Base-by-base conservation (phyloP, 2,888 invertebrate species). In the Cephus nigrinus region DNA sequence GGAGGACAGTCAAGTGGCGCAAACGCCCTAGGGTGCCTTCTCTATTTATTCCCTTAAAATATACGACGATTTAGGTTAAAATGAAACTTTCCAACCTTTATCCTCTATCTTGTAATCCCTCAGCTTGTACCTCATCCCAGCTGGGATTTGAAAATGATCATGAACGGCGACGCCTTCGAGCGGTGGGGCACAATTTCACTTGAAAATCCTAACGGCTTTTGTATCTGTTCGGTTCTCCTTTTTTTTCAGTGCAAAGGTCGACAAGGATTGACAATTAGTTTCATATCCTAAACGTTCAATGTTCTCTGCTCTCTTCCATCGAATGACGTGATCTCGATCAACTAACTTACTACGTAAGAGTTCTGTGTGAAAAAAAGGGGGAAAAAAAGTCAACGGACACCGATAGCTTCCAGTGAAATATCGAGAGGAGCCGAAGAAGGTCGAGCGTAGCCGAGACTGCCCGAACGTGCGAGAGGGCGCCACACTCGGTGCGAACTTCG, bases 401-500 rank as follows among this genome's bases (percentile, higher is more conserved):
- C 40, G 15, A 40, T 15, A 15, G 12, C n/a, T 2, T 71, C 30
- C 73, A 76, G 40, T 30, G 69, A 40, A 71, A 32, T 34, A 75
- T 35, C 40, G 69, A 78, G 78, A 40, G 40, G 30, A 78, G 78
- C 78, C 78, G 75, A 74, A 69, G 36, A 76, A 55, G 71, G 78
- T 68, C 78, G 75, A 40, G 40, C 40, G 78, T 33, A 78, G 72
- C 15, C 75, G 75, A 78, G 75, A 40, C 77, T 32, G 75, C 40
- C 40, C 40, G 40, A 40, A 40, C 15, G 40, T 40, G 15, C 40
- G 15, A 40, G 40, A 40, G 40, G 40, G 40, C 40, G 40, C 40
- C 40, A 40, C 40, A 40, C 40, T 40, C 40, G 40, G 40, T 15
- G 1, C 15, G 40, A 40, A 15, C 15, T 40, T 40, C 4, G 40